Conservation (phyloP, 2,113 vertebrate species). For the Crypturellus undulatus region DNA sequence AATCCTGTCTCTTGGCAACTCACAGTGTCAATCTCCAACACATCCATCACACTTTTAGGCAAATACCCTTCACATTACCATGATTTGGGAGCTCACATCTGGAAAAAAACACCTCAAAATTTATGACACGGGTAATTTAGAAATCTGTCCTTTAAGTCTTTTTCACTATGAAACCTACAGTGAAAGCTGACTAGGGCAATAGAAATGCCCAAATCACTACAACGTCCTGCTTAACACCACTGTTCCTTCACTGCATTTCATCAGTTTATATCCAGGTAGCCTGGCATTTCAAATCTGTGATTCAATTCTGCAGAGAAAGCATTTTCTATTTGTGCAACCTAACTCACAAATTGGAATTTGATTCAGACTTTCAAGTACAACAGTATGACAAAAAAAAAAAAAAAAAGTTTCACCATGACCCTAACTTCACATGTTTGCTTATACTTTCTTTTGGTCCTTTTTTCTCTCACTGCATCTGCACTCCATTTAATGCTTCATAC, state of each 20-base stretch:
- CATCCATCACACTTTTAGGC: rapidly evolving
- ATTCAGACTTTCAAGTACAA: neutral
- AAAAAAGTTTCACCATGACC: neutral
- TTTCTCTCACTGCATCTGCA: rapidly evolving
- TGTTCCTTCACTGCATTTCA: neutral
- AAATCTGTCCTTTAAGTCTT: rapidly evolving
- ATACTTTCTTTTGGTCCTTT: neutral
- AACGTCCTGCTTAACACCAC: neutral
- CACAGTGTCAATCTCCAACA: neutral
- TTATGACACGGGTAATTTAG: neutral
- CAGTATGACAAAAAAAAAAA: neutral
- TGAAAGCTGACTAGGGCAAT: neutral
- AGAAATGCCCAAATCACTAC: neutral
- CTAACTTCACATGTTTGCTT: neutral
- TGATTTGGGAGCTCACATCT: neutral
- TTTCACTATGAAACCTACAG: neutral
- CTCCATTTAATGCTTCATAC: neutral
- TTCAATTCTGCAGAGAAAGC: neutral
- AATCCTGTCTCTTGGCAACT: neutral
- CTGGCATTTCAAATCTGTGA: neutral
- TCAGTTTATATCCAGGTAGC: neutral
- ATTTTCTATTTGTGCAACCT: neutral
- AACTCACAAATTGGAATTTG: neutral
- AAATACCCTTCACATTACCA: rapidly evolving
- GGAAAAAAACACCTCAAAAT: neutral